phyloP scores from a whole-genome alignment of 2,888 invertebrate genomes.

The Noctua pronuba region DNA sequence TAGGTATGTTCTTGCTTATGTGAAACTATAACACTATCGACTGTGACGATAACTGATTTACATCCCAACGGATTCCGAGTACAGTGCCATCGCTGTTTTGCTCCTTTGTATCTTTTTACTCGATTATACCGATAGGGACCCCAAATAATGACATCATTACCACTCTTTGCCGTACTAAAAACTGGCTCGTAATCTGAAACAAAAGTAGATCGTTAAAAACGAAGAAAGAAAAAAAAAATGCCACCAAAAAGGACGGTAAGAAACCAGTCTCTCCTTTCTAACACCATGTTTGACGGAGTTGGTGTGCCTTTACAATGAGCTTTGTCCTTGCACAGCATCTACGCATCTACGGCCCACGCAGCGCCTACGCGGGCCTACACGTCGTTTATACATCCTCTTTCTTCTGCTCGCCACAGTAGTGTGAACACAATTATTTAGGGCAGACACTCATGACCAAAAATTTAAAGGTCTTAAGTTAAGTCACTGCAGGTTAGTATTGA shows the following conservation, averaged over 20 bases:
- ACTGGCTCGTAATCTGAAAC: constrained; percentile 26
- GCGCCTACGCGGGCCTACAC: neutral
- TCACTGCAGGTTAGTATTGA: neutral
- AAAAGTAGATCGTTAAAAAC: neutral
- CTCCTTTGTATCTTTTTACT: constrained; percentile 24
- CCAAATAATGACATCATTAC: constrained; percentile 42
- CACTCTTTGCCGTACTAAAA: constrained; percentile 25
- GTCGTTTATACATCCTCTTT: neutral
- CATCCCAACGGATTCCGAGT: constrained; percentile 23
- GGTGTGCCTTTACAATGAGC: neutral
- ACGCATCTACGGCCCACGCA: neutral
- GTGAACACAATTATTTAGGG: neutral
- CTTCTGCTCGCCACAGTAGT: neutral
- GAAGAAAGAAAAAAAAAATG: neutral
- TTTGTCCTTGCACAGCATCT: neutral
- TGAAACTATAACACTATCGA: constrained; percentile 23
- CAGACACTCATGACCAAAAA: neutral
- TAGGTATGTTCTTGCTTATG: constrained; percentile 41
- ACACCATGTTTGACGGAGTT: neutral
- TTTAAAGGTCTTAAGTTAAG: neutral
- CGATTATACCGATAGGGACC: constrained; percentile 46
- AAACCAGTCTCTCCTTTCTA: neutral
- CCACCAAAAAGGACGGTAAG: neutral
- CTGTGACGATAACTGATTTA: constrained; percentile 25
- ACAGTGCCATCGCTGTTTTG: constrained; percentile 54